Evolutionary conservation across 1,140 invertebrate genomes (phyloP).

Genomic region (Scaptomyza graminum): DNA sequence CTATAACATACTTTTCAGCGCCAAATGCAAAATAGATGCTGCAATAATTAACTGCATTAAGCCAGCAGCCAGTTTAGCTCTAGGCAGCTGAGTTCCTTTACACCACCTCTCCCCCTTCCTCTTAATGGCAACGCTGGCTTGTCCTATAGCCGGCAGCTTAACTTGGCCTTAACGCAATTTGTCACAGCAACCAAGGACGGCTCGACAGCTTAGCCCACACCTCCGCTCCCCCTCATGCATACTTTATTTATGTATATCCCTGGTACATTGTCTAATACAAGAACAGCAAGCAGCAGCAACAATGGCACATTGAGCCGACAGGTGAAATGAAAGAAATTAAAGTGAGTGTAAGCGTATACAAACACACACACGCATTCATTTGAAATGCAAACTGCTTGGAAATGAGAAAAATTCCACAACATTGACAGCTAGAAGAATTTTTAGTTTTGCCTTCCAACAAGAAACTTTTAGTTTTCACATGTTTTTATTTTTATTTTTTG

Average conservation of each 20-base stretch:
- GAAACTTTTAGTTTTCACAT: not conserved
- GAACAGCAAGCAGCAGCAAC: constrained; percentile 21
- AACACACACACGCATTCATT: constrained; percentile 27
- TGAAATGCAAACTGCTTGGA: constrained; percentile 43
- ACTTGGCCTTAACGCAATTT: constrained; percentile 75
- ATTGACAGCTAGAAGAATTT: constrained; percentile 55
- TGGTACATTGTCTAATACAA: constrained; percentile 37
- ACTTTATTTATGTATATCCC: constrained; percentile 29
- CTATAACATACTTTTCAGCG: constrained; percentile 48
- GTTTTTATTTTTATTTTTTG: not conserved
- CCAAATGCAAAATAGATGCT: constrained; percentile 65
- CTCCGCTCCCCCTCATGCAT: constrained; percentile 3
- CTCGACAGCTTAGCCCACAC: constrained; percentile 43
- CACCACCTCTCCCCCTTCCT: not conserved
- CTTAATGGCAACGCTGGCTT: not conserved
- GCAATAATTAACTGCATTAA: constrained; percentile 74
- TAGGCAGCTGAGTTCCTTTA: constrained; percentile 7
- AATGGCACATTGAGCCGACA: constrained; percentile 64
- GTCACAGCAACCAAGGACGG: constrained; percentile 55
- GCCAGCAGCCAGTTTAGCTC: constrained; percentile 10
- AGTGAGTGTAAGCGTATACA: constrained; percentile 36
- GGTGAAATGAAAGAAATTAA: constrained; percentile 60
- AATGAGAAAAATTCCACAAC: constrained; percentile 56
- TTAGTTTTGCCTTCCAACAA: constrained; percentile 11
- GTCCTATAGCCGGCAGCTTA: constrained; percentile 55